Conservation (phyloP, 2,797 vertebrate genomes). For the Megalops cyprinoides region DNA sequence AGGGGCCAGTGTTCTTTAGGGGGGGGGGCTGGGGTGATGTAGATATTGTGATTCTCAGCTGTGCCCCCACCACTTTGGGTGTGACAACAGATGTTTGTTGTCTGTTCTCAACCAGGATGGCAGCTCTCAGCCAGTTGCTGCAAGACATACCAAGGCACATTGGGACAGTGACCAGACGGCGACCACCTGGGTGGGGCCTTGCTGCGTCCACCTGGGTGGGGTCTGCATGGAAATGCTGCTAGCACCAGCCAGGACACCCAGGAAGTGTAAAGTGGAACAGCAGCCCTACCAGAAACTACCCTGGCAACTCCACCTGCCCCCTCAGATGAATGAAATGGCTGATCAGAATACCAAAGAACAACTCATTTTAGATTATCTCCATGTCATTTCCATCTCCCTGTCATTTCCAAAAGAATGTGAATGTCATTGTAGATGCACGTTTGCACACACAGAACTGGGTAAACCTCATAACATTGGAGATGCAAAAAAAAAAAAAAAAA, state of each 20-base stretch:
- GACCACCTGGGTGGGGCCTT: background rate
- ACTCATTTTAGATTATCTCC: background rate
- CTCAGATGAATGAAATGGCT: background rate
- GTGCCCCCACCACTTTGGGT: background rate
- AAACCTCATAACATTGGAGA: background rate
- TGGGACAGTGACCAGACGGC: background rate
- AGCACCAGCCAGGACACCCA: background rate
- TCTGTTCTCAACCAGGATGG: background rate
- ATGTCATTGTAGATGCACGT: background rate
- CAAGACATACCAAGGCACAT: no score
- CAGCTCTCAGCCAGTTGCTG: background rate
- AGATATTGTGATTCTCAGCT: background rate
- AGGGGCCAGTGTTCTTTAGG: background rate
- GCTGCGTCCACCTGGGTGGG: background rate
- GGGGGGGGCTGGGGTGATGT: no score
- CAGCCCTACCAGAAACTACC: background rate
- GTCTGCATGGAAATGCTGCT: background rate
- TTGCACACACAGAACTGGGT: background rate
- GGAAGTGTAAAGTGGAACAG: background rate
- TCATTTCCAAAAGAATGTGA: background rate
- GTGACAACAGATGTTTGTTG: no score
- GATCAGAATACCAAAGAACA: slow-evolving; percentile 6
- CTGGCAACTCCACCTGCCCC: background rate
- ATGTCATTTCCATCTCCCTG: background rate
- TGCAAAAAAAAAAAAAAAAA: background rate